These are phyloP conservation scores for Aradus depressus DNA, from an alignment of 2,888 invertebrate genomes.

Conservation along the genomic window DNA sequence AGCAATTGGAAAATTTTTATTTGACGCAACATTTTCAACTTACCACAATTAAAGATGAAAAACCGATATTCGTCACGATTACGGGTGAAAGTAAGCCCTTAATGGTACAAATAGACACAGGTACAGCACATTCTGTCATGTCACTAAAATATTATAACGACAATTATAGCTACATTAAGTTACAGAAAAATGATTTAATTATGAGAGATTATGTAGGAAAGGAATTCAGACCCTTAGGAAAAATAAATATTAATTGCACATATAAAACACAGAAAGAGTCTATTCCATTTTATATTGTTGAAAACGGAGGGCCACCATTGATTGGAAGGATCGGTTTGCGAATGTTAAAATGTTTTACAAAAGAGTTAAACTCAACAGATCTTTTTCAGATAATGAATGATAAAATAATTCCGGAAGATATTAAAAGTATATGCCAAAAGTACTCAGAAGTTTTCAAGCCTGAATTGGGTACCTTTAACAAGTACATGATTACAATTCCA, in stretches of 20 bases:
- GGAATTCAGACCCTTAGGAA: constrained; percentile 5
- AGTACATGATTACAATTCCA: neutral
- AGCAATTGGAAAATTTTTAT: neutral
- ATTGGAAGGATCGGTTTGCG: constrained; percentile 11
- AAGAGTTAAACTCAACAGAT: too few relatives aligned
- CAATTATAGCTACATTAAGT: neutral
- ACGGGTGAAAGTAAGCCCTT: neutral
- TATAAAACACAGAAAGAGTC: neutral
- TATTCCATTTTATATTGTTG: neutral
- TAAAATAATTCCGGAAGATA: neutral
- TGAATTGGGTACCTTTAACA: neutral
- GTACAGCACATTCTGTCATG: neutral
- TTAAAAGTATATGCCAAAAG: too few relatives aligned
- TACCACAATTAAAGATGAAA: too few relatives aligned
- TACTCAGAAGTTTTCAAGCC: too few relatives aligned
- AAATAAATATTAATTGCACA: neutral
- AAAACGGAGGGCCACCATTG: constrained; percentile 3
- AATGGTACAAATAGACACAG: constrained; percentile 2
- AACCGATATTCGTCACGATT: too few relatives aligned
- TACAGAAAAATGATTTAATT: neutral
- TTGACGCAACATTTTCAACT: neutral
- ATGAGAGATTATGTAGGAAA: constrained; percentile 1
- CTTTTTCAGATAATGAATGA: neutral
- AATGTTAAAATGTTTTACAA: constrained; percentile 2
- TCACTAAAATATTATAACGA: constrained; percentile 1